Evolutionary conservation across 2,113 vertebrate species (phyloP), one percentile per base, ranked within the genome.

Genomic region (Rhadina sibilatrix): DNA sequence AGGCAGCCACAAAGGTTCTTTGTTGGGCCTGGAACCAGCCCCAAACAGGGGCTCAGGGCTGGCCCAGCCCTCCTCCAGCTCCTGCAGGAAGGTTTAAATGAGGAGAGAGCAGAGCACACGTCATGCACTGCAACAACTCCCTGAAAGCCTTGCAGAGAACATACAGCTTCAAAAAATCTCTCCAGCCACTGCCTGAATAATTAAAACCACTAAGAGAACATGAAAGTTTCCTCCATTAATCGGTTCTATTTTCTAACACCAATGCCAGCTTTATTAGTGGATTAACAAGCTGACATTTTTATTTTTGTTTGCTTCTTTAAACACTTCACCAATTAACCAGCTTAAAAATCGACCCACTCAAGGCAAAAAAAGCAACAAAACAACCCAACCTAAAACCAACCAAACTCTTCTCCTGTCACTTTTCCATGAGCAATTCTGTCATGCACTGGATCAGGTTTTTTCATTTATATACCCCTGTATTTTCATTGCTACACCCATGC

Each of bases 1-100:
- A 78, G 90, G 74, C 84, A 53, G 40, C 21, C 85, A 92, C 81
- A 93, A 78, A 81, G 89, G 84, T 5, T 25, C 90, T 94, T 86
- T 92, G 95, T 23, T 78, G 79, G 91, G n/a, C 57, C 44, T 64
- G 82, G 59, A 52, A 35, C 10, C 80, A 83, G 38, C 65, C 47
- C 6, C 59, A 40, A 49, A 33, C 11, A 6, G 35, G 65, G 63
- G 77, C 78, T 68, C 46, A 20, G 53, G 38, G 84, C 61, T 77
- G 44, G 59, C 56, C 74, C 44, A 69, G 50, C 42, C 88, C 83
- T 69, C 18, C 18, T 5, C n/a, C 46, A 85, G 71, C 92, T 59
- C 65, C 49, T 49, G 89, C 47, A 83, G 42, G 24, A 93, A 54
- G 19, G 79, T 56, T 57, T 40, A 22, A 6, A 2, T 10, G 24